These are phyloP conservation scores for Aricia artaxerxes DNA, from an alignment of 2,888 invertebrate species.

Conservation along the genomic window DNA sequence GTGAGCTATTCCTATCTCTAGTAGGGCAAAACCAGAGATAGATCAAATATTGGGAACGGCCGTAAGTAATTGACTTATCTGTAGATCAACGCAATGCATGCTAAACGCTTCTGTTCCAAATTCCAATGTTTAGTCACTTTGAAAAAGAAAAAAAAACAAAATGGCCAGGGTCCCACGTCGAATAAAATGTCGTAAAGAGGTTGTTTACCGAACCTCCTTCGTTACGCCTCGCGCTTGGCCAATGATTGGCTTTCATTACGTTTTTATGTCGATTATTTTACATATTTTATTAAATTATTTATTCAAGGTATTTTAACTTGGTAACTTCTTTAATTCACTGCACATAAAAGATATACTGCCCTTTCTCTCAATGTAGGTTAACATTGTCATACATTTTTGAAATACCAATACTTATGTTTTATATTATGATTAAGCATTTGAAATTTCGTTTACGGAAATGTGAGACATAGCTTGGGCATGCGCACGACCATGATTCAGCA, in stretches of 20 bases:
- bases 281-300: background rate
- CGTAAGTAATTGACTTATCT: no score
- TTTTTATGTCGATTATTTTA: background rate
- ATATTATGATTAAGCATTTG: background rate
- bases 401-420: no score
- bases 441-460: background rate
- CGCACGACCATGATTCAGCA: slow-evolving; percentile 5
- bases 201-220: slow-evolving; percentile 51
- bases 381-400: no score
- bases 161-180: slow-evolving; percentile 55
- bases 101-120: background rate
- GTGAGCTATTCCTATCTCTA: no score
- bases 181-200: slow-evolving; percentile 50
- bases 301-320: background rate
- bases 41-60: no score
- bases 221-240: slow-evolving; percentile 30
- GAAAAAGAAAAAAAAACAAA: slow-evolving; percentile 46
- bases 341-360: no score
- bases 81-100: background rate
- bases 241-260: background rate
- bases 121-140: background rate
- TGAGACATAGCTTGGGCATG: slow-evolving; percentile 2
- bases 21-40: no score
- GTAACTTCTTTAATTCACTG: no score
- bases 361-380: no score